A percentile compares a stretch with the other conserved stretches of the same genome.
Evolutionary conservation across 2,888 invertebrate genomes (phyloP).

Genomic region (Phyto melanocephala): DNA sequence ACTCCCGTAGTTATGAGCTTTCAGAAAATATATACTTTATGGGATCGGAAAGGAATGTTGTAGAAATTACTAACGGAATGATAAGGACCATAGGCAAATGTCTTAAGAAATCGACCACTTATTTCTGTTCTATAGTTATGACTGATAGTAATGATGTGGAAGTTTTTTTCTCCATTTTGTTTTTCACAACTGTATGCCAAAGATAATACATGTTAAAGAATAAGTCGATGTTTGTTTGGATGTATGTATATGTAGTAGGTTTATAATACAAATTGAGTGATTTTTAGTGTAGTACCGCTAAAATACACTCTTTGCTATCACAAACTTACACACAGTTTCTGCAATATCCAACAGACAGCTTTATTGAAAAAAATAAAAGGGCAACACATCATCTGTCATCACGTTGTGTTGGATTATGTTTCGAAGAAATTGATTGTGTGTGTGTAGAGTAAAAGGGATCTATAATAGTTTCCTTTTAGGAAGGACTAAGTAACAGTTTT

Average conservation of each 20-base stretch:
- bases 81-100: too few relatives aligned
- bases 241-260: neutral
- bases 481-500: neutral
- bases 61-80: too few relatives aligned
- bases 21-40: too few relatives aligned
- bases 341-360: conserved; percentile 5
- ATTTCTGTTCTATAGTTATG: neutral
- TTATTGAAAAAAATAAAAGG: conserved; percentile 17
- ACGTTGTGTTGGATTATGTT: conserved; percentile 25
- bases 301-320: neutral
- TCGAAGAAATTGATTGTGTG: neutral
- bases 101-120: too few relatives aligned
- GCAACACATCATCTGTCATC: conserved; percentile 36
- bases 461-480: neutral
- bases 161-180: neutral
- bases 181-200: conserved; percentile 3
- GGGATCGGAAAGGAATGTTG: too few relatives aligned
- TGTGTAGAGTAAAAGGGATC: neutral
- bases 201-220: neutral
- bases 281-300: conserved; percentile 32
- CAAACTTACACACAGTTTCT: neutral
- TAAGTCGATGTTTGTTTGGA: neutral
- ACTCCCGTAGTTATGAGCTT: too few relatives aligned
- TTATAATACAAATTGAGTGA: conserved; percentile 8
- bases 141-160: neutral